phyloP scores from a whole-genome alignment of 2,113 vertebrate species.

The Furnarius figulus region DNA sequence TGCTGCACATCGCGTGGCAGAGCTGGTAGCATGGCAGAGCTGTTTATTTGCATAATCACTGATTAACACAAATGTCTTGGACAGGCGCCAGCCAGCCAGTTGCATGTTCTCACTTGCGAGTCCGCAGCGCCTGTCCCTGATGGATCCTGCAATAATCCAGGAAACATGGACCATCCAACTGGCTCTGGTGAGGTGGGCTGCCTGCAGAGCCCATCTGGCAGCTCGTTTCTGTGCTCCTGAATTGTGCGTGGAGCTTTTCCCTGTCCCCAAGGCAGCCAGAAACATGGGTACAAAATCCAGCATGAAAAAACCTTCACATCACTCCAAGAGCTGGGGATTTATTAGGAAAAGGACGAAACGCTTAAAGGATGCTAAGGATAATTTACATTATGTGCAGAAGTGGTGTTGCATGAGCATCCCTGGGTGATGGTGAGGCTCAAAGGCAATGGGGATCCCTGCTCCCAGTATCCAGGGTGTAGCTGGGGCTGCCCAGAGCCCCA shows the following conservation, averaged over 20 bases:
- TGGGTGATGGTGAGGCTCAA: rapidly evolving
- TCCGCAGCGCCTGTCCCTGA: not conserved
- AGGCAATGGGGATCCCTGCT: not conserved
- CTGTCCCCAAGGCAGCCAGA: not conserved
- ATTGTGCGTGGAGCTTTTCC: rapidly evolving
- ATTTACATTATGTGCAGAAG: rapidly evolving
- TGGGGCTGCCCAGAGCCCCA: not conserved
- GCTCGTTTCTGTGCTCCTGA: not conserved
- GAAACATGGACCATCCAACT: rapidly evolving
- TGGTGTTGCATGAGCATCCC: rapidly evolving
- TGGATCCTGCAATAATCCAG: not conserved
- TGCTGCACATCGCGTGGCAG: rapidly evolving
- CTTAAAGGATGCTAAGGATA: not conserved
- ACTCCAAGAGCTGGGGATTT: not conserved
- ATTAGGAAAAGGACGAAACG: not conserved
- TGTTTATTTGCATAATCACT: conserved; percentile 27
- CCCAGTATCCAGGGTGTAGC: not conserved
- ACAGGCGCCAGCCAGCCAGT: not conserved
- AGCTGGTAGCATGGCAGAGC: not conserved
- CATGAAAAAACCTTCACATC: rapidly evolving
- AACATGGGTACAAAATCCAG: not conserved
- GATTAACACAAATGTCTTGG: not conserved
- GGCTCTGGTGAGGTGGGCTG: not conserved
- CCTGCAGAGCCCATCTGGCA: not conserved
- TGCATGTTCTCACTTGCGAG: not conserved